A percentile compares a stretch with the other conserved stretches of the same genome.
Evolutionary conservation across 53 echinoderm and acorn worm species (phyloP).

Genomic region (Echinarachnius parma): DNA sequence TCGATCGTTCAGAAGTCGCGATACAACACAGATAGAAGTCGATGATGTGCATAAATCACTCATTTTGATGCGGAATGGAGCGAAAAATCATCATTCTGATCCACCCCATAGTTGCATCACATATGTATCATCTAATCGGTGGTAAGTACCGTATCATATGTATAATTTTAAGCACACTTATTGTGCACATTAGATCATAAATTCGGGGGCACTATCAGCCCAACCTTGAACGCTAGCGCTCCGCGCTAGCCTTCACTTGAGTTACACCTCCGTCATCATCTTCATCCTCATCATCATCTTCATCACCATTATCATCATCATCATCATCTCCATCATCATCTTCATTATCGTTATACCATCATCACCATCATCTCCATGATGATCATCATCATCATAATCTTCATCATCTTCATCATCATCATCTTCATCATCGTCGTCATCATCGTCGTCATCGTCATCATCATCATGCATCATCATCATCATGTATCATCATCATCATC

Average conservation of each 20-base stretch:
- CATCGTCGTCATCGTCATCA: background rate
- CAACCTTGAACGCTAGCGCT: background rate
- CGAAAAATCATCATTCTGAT: too few species aligned
- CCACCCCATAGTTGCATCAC: too few species aligned
- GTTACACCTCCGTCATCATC: background rate
- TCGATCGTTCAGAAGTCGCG: too few species aligned
- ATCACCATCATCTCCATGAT: background rate
- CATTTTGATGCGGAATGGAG: too few species aligned
- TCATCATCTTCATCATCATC: background rate
- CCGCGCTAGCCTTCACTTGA: background rate
- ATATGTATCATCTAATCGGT: too few species aligned
- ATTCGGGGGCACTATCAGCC: too few species aligned
- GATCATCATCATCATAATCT: background rate
- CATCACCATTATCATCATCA: background rate
- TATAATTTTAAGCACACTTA: too few species aligned
- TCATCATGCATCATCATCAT: background rate
- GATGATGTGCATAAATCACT: too few species aligned
- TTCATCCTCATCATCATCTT: background rate
- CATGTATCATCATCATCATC: background rate
- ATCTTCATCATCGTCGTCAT: background rate
- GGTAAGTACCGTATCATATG: too few species aligned
- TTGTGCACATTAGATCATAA: too few species aligned
- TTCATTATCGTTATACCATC: background rate
- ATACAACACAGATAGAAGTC: too few species aligned
- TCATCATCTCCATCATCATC: background rate